Evolutionary conservation across 2,797 vertebrate species (phyloP), one percentile per base, ranked within the genome.

Genomic region (Enteromius mattozi): DNA sequence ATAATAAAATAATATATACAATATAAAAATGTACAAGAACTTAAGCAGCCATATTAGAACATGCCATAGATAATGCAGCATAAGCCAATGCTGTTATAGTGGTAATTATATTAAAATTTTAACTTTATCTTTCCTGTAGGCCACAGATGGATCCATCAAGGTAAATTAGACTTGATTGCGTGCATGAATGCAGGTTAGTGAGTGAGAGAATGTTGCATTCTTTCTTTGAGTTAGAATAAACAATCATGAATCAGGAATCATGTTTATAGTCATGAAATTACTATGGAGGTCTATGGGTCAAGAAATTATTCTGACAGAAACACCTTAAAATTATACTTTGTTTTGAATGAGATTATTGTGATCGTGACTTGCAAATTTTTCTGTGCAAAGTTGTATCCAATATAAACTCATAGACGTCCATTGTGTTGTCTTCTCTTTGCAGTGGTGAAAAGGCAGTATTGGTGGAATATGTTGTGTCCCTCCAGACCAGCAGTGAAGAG

Each of bases 391-490:
- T 17, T 65, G 17, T 30, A 16, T 63, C 27, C n/a, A 61, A 59
- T 59, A 59, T 10, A 42, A 2, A 37, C 13, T 33, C 33, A 16
- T 65, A 45, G 63, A 27, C 2, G 54, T 72, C 16, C 45, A 24
- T 59, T 77, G 4, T 82, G 30, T 40, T 78, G 35, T 42, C 17
- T 49, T 90, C 68, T 90, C 37, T 90, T 42, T 63, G 13, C 89
- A 95, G 93, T 72, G 42, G 54, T 80, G 51, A 70, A 83, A 95
- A 95, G 27, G 94, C 93, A 0, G 90, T 97, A 85, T 87, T 96
- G 84, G 96, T 96, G 89, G 93, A 94, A 83, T 99, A 96, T 59
- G 92, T 93, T 2, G 97, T 98, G 86, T 96, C 94, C 0, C 95
- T 99, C 92, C 93, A 93, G 84, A 96, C 96, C 82, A 94, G 95